A percentile compares a stretch with the other conserved stretches of the same genome.
These are phyloP conservation scores for Cheumatopsyche charites DNA, from an alignment of 1,140 invertebrate species.

Conservation along the genomic window DNA sequence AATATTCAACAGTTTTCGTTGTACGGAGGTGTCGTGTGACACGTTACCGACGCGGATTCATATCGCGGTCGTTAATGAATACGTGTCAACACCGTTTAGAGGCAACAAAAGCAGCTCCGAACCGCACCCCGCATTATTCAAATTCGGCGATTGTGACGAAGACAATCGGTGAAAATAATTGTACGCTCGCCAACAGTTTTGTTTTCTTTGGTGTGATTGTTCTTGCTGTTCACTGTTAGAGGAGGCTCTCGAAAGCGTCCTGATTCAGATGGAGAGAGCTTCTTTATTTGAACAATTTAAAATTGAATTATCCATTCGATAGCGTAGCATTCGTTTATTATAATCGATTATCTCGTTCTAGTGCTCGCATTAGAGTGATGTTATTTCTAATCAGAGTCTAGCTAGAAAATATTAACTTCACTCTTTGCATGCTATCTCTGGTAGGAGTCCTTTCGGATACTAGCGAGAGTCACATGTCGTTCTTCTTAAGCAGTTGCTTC, in stretches of 20 bases:
- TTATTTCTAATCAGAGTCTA: too few species aligned
- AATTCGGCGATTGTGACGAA: constrained; percentile 15
- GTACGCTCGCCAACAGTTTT: constrained; percentile 21
- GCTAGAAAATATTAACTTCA: too few species aligned
- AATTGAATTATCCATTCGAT: not conserved
- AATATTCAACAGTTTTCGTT: constrained; percentile 15
- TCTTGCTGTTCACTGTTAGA: not conserved
- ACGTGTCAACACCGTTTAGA: constrained; percentile 26
- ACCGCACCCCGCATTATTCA: constrained; percentile 27
- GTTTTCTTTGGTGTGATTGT: not conserved
- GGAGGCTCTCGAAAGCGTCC: not conserved
- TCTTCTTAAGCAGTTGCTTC: too few species aligned
- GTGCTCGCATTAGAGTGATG: too few species aligned
- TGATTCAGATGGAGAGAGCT: not conserved
- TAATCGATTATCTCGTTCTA: too few species aligned
- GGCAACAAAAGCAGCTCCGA: constrained; percentile 19
- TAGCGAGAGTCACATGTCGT: too few species aligned
- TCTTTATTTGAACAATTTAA: not conserved
- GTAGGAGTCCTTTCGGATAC: too few species aligned
- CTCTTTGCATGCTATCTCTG: too few species aligned
- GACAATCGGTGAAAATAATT: constrained; percentile 24
- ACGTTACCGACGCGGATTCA: constrained; percentile 1
- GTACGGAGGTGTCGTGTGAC: not conserved
- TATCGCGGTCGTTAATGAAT: constrained; percentile 9
- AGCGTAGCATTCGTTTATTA: not conserved